Evolutionary conservation across 2,888 invertebrate genomes (phyloP).

Genomic region (Meloe dianella): DNA sequence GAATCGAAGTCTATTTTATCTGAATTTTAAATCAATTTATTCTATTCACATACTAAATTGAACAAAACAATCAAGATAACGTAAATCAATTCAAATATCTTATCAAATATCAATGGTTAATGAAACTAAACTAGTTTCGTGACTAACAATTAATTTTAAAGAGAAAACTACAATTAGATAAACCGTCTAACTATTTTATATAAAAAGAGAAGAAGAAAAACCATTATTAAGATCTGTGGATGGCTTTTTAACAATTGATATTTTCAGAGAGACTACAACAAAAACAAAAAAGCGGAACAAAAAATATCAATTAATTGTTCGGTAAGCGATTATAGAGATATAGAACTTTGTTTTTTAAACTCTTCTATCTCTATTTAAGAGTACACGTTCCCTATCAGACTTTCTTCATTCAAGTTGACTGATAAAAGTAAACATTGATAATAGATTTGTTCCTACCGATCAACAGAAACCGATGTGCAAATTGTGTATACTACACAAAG

Average conservation of each 20-base stretch:
- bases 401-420: too few relatives aligned
- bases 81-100: constrained; percentile 8
- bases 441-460: too few relatives aligned
- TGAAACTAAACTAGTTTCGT: background rate
- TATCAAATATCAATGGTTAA: background rate
- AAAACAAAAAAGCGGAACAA: background rate
- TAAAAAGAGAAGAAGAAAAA: constrained; percentile 7
- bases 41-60: background rate
- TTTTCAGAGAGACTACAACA: background rate
- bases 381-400: too few relatives aligned
- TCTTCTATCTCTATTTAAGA: background rate
- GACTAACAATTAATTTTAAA: background rate
- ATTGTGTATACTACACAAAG: too few relatives aligned
- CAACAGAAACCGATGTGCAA: too few relatives aligned
- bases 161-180: background rate
- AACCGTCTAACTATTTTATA: background rate
- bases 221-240: background rate
- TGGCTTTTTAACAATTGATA: background rate
- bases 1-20: constrained; percentile 7
- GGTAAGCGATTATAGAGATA: background rate
- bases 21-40: constrained; percentile 14
- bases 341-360: background rate
- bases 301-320: background rate
- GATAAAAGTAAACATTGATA: too few relatives aligned
- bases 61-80: constrained; percentile 1